phyloP scores from a whole-genome alignment of 2,888 invertebrate genomes.

The Megamerina dolium region DNA sequence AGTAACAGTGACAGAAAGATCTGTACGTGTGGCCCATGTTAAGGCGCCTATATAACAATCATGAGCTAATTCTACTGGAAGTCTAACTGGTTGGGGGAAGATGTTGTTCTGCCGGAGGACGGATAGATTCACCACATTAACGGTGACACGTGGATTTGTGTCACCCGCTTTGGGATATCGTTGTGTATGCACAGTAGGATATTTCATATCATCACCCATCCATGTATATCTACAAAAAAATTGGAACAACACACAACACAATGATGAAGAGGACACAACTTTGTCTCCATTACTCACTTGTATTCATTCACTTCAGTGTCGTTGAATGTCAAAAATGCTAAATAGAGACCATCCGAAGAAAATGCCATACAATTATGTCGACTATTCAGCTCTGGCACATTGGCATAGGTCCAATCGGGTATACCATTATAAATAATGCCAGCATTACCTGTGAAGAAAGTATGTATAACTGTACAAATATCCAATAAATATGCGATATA shows the following conservation, averaged over 20 bases:
- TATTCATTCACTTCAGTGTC: conserved; percentile 66
- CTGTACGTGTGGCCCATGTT: conserved; percentile 46
- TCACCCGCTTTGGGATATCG: conserved; percentile 75
- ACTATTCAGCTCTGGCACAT: conserved; percentile 64
- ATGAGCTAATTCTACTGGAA: conserved; percentile 56
- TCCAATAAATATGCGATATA: neutral
- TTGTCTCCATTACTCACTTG: too few relatives aligned
- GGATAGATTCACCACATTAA: conserved; percentile 69
- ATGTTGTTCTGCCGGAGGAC: conserved; percentile 61
- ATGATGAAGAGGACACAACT: neutral
- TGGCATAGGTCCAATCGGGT: conserved; percentile 87
- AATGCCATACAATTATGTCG: conserved; percentile 78
- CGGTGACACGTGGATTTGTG: conserved; percentile 69
- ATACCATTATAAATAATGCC: conserved; percentile 73
- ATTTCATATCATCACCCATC: conserved; percentile 52
- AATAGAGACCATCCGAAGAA: conserved; percentile 68
- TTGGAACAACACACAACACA: neutral
- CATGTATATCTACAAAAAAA: conserved; percentile 41
- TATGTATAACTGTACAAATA: neutral
- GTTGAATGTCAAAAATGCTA: conserved; percentile 73
- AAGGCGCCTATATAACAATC: conserved; percentile 50
- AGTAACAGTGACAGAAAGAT: conserved; percentile 67
- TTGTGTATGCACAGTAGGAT: conserved; percentile 62
- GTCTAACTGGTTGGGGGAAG: conserved; percentile 60
- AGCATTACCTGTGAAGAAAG: conserved; percentile 36